Evolutionary conservation across 2,113 vertebrate genomes (phyloP).

Genomic region (Carollia perspicillata): DNA sequence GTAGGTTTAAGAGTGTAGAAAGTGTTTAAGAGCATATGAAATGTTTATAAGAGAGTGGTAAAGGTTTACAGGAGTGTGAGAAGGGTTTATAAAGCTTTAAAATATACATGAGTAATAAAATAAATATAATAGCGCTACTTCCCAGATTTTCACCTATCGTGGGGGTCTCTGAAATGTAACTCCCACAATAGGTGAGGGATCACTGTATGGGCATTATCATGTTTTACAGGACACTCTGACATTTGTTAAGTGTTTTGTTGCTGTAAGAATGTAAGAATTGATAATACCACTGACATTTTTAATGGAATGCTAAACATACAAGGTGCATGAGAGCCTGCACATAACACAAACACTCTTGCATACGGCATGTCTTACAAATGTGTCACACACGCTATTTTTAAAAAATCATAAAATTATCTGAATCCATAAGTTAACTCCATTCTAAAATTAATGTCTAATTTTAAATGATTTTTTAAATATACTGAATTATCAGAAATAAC

Average conservation of each 20-base stretch:
- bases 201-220: background rate
- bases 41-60: too few species aligned
- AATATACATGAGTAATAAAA: too few species aligned
- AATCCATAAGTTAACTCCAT: background rate
- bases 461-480: conserved; percentile 22
- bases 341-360: background rate
- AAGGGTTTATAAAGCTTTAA: too few species aligned
- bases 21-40: too few species aligned
- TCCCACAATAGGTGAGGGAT: too few species aligned
- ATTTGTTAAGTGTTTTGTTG: background rate
- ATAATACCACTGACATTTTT: background rate
- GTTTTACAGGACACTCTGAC: background rate
- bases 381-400: background rate
- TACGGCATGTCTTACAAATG: background rate
- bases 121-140: too few species aligned
- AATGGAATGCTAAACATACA: conserved; percentile 1
- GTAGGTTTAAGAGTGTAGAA: too few species aligned
- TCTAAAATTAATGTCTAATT: conserved; percentile 8
- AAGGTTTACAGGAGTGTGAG: too few species aligned
- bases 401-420: conserved; percentile 1
- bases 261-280: background rate
- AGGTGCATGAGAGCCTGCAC: background rate
- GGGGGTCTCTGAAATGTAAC: too few species aligned
- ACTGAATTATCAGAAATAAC: background rate
- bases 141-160: too few species aligned